Base-by-base conservation (phyloP, 1,140 invertebrate species). In the Battus philenor region DNA sequence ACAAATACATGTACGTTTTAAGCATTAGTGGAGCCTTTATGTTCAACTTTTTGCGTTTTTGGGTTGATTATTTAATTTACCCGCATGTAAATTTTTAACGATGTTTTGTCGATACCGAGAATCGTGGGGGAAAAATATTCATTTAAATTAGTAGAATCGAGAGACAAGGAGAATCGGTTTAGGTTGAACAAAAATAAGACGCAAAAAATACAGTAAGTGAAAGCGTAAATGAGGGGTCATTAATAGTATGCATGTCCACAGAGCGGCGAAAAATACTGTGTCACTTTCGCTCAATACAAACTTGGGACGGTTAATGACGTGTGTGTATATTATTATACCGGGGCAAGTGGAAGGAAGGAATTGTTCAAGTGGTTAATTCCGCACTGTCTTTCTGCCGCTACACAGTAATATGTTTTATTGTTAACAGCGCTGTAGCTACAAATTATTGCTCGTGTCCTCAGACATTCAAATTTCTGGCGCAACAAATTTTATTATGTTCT, bases 251-350 rank as follows among this genome's bases (percentile, higher is more conserved):
- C 69, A 69, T 56, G 59, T 48, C 56, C 50, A 57, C 48, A 26
- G 52, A 24, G 38, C 50, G 49, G 45, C 50, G 54, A 79, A 73
- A 68, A 66, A 59, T 56, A 65, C 59, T 44, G 55, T 54, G 59
- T 67, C 62, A 74, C 78, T 82, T 82, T 82, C 78, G 68, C 76
- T 56, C 30, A 60, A 64, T 65, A 62, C 65, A 60, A 65, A 69
- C 48, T 59, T 54, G 49, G 47, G 47, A 48, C 41, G 44, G 31
- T 57, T 54, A 57, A 50, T 53, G 45, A 47, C 43, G n/a, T n/a
- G n/a, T n/a, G n/a, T n/a, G n/a, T n/a, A n/a, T n/a, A n/a, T n/a
- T n/a, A n/a, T n/a, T n/a, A n/a, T n/a, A n/a, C n/a, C n/a, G n/a
- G n/a, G n/a, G n/a, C n/a, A n/a, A n/a, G n/a, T n/a, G n/a, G n/a